phyloP scores from a whole-genome alignment of 2,888 invertebrate genomes.

The Parochlus steinenii region DNA sequence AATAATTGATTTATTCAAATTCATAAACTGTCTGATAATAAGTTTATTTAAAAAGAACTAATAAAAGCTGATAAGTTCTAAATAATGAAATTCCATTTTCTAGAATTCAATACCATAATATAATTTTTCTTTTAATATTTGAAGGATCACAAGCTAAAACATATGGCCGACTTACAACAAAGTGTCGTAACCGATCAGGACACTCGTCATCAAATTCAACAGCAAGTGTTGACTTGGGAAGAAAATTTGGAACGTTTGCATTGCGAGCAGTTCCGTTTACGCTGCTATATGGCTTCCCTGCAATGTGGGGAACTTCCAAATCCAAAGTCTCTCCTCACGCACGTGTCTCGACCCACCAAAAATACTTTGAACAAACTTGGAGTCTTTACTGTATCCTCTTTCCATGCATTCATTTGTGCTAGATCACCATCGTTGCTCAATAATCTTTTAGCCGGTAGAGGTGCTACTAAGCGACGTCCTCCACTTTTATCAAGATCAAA shows the following conservation, averaged over 20 bases:
- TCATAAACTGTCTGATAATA: too few relatives aligned
- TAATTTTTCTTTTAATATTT: constrained; percentile 19
- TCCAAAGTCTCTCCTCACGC: constrained; percentile 91
- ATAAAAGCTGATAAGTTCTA: too few relatives aligned
- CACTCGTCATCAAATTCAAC: constrained; percentile 77
- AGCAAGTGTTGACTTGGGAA: constrained; percentile 92
- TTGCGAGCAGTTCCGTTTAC: constrained; percentile 89
- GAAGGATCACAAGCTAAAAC: constrained; percentile 93
- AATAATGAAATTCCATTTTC: too few relatives aligned
- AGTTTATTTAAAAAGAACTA: too few relatives aligned
- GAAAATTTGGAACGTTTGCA: constrained; percentile 91
- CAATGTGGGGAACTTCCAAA: constrained; percentile 92
- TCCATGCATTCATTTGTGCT: constrained; percentile 95
- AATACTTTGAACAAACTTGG: constrained; percentile 87
- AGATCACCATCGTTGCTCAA: constrained; percentile 84
- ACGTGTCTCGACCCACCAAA: constrained; percentile 90
- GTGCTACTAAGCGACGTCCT: constrained; percentile 77
- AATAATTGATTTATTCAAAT: too few relatives aligned
- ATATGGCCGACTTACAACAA: constrained; percentile 96
- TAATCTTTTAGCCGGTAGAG: constrained; percentile 77
- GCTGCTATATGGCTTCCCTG: constrained; percentile 93
- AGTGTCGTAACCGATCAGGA: constrained; percentile 90
- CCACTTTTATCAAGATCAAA: constrained; percentile 82
- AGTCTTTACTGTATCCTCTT: constrained; percentile 93
- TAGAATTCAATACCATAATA: too few relatives aligned